These are phyloP conservation scores for Drosophila murphyi DNA, from an alignment of 1,140 invertebrate species.

Conservation along the genomic window DNA sequence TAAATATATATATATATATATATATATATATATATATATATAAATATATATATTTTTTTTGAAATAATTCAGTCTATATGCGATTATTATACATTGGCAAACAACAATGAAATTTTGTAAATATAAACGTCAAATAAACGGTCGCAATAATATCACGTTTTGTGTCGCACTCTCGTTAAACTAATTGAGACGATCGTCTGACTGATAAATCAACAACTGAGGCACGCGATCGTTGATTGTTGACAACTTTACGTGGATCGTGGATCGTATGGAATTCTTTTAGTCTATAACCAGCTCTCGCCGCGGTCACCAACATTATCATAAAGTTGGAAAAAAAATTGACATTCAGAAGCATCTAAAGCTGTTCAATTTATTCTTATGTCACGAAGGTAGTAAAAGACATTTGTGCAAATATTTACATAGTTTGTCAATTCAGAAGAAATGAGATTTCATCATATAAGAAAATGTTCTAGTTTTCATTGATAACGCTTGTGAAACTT, in stretches of 20 bases:
- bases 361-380: slow-evolving; percentile 14
- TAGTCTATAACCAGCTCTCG: slow-evolving; percentile 53
- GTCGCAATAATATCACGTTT: slow-evolving; percentile 65
- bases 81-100: too few relatives aligned
- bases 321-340: background rate
- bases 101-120: background rate
- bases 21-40: background rate
- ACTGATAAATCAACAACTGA: slow-evolving; percentile 35
- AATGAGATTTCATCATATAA: background rate
- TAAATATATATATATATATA: background rate
- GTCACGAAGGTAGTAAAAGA: slow-evolving; percentile 28
- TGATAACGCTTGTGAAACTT: background rate
- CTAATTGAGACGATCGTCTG: slow-evolving; percentile 67
- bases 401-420: slow-evolving; percentile 66
- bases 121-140: slow-evolving; percentile 25
- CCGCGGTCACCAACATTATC: slow-evolving; percentile 15
- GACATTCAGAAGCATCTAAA: slow-evolving; percentile 3
- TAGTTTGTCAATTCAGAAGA: slow-evolving; percentile 19
- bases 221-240: slow-evolving; percentile 53
- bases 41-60: background rate
- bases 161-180: slow-evolving; percentile 38
- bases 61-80: too few relatives aligned
- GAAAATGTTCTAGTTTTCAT: background rate
- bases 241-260: slow-evolving; percentile 15
- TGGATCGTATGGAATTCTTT: slow-evolving; percentile 23